Conservation (phyloP, 2,888 invertebrate species). For the Pseudococcus longispinus region DNA sequence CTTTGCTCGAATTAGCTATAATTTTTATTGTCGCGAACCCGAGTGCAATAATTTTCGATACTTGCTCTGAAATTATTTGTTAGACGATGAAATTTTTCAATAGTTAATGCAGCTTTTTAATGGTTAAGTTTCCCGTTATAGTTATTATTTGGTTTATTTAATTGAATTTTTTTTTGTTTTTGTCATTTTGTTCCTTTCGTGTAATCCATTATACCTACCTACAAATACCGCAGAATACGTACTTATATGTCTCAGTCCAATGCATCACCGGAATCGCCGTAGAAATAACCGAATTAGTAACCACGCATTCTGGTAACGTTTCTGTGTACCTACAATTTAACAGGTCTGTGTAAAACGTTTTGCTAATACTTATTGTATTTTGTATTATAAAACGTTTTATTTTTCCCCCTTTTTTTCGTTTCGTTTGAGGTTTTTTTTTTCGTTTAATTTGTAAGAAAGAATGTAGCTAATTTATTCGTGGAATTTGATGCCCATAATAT, state of each 20-base stretch:
- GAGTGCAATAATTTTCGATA: constrained; percentile 28
- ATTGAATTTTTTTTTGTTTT: too few species aligned
- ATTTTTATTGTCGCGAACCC: neutral
- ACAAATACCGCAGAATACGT: neutral
- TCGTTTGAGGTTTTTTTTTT: neutral
- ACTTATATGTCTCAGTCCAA: neutral
- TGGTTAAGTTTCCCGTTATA: constrained; percentile 31
- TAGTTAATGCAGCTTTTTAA: constrained; percentile 33
- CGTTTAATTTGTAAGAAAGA: constrained; percentile 33
- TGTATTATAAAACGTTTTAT: neutral
- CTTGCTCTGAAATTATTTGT: neutral
- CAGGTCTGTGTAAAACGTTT: neutral
- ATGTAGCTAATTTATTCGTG: constrained; percentile 44
- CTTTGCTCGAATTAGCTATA: constrained; percentile 36
- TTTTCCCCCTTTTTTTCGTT: neutral
- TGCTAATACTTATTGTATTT: neutral
- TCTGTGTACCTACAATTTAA: neutral
- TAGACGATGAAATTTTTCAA: constrained; percentile 29
- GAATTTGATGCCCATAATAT: neutral
- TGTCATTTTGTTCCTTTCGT: too few species aligned
- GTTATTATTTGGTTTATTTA: neutral
- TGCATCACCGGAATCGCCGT: neutral
- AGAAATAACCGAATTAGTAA: constrained; percentile 15
- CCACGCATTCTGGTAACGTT: constrained; percentile 7
- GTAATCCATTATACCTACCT: neutral